Conservation (phyloP, 1,140 invertebrate species). For the Aphelenchoides fujianensis region DNA sequence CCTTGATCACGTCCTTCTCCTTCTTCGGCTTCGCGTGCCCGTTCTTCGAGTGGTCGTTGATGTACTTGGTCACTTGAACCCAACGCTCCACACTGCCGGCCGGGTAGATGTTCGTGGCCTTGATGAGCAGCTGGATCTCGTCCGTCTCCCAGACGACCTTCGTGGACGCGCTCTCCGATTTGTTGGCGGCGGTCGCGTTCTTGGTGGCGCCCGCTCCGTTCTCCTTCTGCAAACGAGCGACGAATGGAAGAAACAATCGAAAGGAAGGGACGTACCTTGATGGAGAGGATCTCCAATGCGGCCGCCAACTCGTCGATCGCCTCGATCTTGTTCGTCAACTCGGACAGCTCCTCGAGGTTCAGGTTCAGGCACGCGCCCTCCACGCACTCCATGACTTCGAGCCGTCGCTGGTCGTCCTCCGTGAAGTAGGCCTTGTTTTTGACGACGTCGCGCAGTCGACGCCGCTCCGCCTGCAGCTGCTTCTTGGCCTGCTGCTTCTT, state of each 20-base stretch:
- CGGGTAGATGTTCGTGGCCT: slow-evolving; percentile 45
- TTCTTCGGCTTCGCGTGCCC: slow-evolving; percentile 21
- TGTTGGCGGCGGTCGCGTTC: not conserved
- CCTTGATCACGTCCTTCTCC: slow-evolving; percentile 50
- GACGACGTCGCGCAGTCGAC: slow-evolving; percentile 39
- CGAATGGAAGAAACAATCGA: not conserved
- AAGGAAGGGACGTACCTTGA: slow-evolving; percentile 15
- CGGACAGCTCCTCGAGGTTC: slow-evolving; percentile 39
- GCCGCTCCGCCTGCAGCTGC: slow-evolving; percentile 31
- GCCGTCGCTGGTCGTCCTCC: slow-evolving; percentile 11
- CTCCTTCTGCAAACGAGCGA: not conserved
- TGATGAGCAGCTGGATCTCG: slow-evolving; percentile 45
- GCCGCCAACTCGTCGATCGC: slow-evolving; percentile 30
- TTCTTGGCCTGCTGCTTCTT: slow-evolving; percentile 46
- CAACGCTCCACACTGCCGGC: slow-evolving; percentile 37
- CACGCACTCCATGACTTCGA: slow-evolving; percentile 39
- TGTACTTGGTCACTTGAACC: slow-evolving; percentile 40
- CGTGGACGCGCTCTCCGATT: too few species aligned
- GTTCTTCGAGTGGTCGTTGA: slow-evolving; percentile 31
- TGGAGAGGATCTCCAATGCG: slow-evolving; percentile 22
- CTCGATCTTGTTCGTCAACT: slow-evolving; percentile 30
- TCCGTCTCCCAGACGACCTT: slow-evolving; percentile 30
- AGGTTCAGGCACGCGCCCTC: slow-evolving; percentile 38
- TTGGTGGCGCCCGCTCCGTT: not conserved
- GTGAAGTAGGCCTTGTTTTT: slow-evolving; percentile 35